Base-by-base conservation (phyloP, 2,888 invertebrate genomes). In the Bombylius discolor region DNA sequence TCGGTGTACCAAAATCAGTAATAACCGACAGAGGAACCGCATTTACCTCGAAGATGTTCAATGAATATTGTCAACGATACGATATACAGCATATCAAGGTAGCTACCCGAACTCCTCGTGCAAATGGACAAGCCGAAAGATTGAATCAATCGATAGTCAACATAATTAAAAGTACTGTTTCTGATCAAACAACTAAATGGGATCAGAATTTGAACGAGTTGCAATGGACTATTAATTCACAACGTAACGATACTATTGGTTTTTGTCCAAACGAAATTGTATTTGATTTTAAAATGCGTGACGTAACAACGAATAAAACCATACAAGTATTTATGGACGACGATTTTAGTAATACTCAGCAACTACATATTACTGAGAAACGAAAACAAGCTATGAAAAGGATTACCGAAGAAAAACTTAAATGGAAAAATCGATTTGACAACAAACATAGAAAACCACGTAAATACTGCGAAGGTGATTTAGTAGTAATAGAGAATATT, bases 61-160 rank as follows among this genome's bases (percentile, higher is more conserved):
- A 51, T 5, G 47, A 33, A 5, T 51, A 51, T 14, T 63, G 61
- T 53, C 50, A 59, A 5, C 36, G 58, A 6, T 51, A 61, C 45
- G 55, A 57, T 2, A 63, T 67, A 5, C 49, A 60, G 36, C 66
- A 66, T 49, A 51, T 65, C 1, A 60, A 63, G 56, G 60, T 59
- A 14, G 63, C 64, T 3, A 59, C 63, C 12, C 59, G 60, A 13
- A 62, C 62, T 7, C 63, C 63, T 1, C 53, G 57, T 31, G 61
- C 61, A 5, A 64, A 64, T 47, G 62, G 64, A 0, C 62, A 64
- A 44, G 59, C 58, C 1, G 63, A 64, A 48, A 49, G 63, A 13
- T 8, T 31, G 6, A 31, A n/a, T 3, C 33, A 32, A n/a, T 7
- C 34, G 34, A 33, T 12, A 5, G 8, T 33, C 3, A 7, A 4